Conservation (phyloP, 1,140 invertebrate genomes). For the Ceratina australensis region DNA sequence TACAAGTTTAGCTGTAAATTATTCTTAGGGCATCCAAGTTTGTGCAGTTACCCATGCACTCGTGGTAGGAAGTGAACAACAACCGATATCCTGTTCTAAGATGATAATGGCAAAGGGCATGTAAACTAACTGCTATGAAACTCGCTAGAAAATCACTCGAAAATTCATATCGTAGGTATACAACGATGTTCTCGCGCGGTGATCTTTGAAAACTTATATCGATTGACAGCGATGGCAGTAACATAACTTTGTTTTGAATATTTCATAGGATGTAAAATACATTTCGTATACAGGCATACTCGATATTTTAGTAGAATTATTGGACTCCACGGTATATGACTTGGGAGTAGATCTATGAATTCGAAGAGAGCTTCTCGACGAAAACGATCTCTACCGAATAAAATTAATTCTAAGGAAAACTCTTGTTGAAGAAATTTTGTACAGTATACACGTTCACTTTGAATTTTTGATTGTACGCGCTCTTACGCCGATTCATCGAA, state of each 20-base stretch:
- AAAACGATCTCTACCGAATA: neutral
- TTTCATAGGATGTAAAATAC: constrained; percentile 63
- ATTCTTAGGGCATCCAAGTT: constrained; percentile 73
- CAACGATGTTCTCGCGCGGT: too few relatives aligned
- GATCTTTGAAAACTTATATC: too few relatives aligned
- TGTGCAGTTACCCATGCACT: constrained; percentile 82
- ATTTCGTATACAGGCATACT: constrained; percentile 72
- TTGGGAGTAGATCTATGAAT: neutral
- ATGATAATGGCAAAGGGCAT: constrained; percentile 11
- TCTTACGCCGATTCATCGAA: too few relatives aligned
- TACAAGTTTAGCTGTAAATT: constrained; percentile 60
- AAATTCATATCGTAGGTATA: neutral
- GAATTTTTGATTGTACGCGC: too few relatives aligned
- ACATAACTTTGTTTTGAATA: constrained; percentile 50
- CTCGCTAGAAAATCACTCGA: neutral
- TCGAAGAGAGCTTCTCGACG: neutral
- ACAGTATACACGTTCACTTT: too few relatives aligned
- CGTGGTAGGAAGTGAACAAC: constrained; percentile 76
- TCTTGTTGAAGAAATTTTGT: too few relatives aligned
- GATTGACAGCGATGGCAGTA: neutral
- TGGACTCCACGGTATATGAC: neutral
- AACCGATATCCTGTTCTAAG: constrained; percentile 45
- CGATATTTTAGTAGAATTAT: constrained; percentile 49
- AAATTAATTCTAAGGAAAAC: neutral
- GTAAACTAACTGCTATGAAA: neutral